A percentile compares a stretch with the other conserved stretches of the same genome.
phyloP scores from a whole-genome alignment of 1,140 invertebrate genomes.

The Hyles euphorbiae region DNA sequence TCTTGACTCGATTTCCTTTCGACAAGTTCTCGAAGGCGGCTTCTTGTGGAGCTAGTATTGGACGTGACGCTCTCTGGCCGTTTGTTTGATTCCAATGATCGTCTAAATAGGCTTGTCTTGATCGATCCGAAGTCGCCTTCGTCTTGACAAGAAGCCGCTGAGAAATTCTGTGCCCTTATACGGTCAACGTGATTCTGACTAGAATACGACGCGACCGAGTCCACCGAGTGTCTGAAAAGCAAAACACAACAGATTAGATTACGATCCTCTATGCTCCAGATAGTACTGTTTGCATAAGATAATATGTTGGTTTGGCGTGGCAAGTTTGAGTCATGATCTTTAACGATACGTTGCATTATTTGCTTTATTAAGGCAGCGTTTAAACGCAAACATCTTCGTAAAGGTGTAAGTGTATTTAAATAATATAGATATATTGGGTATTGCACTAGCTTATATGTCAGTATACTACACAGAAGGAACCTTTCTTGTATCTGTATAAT shows the following conservation, averaged over 20 bases:
- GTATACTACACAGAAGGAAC: too few relatives aligned
- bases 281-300: constrained; percentile 51
- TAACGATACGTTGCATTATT: constrained; percentile 15
- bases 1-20: constrained; percentile 71
- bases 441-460: too few relatives aligned
- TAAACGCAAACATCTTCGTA: too few relatives aligned
- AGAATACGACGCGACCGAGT: constrained; percentile 76
- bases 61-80: constrained; percentile 67
- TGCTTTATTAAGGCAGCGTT: too few relatives aligned
- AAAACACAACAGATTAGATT: constrained; percentile 56
- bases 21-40: constrained; percentile 70
- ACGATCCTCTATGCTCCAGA: constrained; percentile 32
- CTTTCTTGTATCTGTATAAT: too few relatives aligned
- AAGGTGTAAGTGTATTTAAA: too few relatives aligned
- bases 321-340: constrained; percentile 31
- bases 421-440: too few relatives aligned
- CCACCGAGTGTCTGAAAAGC: constrained; percentile 73
- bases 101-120: constrained; percentile 67
- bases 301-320: constrained; percentile 30
- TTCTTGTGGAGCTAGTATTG: constrained; percentile 70
- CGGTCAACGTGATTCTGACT: constrained; percentile 76
- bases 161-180: constrained; percentile 72
- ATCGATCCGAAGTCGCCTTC: constrained; percentile 66
- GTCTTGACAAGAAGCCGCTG: constrained; percentile 72
- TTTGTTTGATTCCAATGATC: constrained; percentile 66